Evolutionary conservation across 2,797 vertebrate genomes (phyloP).

Genomic region (Enteromius argenteus): DNA sequence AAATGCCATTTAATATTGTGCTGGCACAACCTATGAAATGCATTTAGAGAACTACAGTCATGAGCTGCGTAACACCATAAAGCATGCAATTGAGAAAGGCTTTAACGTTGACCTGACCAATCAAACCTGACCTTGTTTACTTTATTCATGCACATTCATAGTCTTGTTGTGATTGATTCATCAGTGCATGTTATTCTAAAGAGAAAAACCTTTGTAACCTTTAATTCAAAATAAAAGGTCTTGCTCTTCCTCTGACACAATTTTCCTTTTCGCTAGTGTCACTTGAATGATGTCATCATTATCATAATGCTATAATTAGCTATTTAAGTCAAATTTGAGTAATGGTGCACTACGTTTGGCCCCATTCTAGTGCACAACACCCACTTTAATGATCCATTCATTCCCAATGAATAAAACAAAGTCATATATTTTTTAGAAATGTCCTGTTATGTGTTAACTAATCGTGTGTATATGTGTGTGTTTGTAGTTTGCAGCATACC

Average conservation of each 20-base stretch:
- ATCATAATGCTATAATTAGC: background rate
- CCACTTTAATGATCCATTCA: background rate
- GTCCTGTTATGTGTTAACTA: background rate
- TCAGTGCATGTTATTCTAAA: background rate
- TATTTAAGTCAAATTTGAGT: background rate
- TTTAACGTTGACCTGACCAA: background rate
- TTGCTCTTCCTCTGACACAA: background rate
- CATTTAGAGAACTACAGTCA: background rate
- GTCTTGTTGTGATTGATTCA: conserved; percentile 1
- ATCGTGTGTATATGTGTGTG: background rate
- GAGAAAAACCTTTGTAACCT: background rate
- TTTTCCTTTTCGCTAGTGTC: background rate
- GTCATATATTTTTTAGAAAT: background rate
- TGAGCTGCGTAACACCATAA: background rate
- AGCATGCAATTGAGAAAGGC: conserved; percentile 1
- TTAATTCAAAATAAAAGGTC: background rate
- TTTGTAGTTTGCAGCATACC: conserved; percentile 86
- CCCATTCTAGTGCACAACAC: background rate
- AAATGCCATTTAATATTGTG: conserved; percentile 13
- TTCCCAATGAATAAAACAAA: background rate
- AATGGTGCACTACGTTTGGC: background rate
- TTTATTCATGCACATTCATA: conserved; percentile 14
- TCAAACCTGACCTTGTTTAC: background rate
- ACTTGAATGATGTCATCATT: background rate
- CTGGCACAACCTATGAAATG: background rate